Conservation (phyloP, 2,888 invertebrate genomes). For the Prosapia bicincta region DNA sequence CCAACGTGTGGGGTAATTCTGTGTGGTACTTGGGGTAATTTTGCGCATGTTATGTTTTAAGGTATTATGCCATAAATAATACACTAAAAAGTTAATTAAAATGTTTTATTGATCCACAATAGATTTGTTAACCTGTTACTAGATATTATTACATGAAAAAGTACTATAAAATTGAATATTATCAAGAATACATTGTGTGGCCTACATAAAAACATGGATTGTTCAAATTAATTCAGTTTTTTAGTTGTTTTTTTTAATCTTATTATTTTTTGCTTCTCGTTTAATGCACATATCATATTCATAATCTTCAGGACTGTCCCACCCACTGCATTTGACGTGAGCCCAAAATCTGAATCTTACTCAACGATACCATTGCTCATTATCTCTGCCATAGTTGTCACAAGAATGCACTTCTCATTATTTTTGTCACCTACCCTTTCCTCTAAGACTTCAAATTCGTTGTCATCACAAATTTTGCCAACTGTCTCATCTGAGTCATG, state of each 20-base stretch:
- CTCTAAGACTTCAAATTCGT: background rate
- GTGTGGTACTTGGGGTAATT: too few relatives aligned
- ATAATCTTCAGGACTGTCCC: slow-evolving; percentile 12
- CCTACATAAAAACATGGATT: too few relatives aligned
- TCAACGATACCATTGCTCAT: slow-evolving; percentile 6
- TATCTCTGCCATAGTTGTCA: background rate
- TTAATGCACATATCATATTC: slow-evolving; percentile 2
- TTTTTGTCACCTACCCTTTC: background rate
- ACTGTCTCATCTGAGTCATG: background rate
- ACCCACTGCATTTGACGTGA: slow-evolving; percentile 8
- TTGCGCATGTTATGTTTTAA: too few relatives aligned
- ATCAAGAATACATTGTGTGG: too few relatives aligned
- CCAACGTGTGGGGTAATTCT: background rate
- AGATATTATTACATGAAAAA: too few relatives aligned
- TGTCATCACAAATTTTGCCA: background rate
- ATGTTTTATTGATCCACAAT: too few relatives aligned
- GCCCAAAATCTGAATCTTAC: slow-evolving; percentile 10
- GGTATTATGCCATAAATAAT: too few relatives aligned
- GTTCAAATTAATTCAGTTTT: too few relatives aligned
- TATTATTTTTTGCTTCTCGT: background rate
- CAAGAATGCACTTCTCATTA: background rate
- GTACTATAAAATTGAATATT: too few relatives aligned
- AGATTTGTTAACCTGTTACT: too few relatives aligned
- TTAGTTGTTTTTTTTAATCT: too few relatives aligned
- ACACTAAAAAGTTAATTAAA: too few relatives aligned